Evolutionary conservation across 2,888 invertebrate genomes (phyloP).

Genomic region (Drosophila merina): DNA sequence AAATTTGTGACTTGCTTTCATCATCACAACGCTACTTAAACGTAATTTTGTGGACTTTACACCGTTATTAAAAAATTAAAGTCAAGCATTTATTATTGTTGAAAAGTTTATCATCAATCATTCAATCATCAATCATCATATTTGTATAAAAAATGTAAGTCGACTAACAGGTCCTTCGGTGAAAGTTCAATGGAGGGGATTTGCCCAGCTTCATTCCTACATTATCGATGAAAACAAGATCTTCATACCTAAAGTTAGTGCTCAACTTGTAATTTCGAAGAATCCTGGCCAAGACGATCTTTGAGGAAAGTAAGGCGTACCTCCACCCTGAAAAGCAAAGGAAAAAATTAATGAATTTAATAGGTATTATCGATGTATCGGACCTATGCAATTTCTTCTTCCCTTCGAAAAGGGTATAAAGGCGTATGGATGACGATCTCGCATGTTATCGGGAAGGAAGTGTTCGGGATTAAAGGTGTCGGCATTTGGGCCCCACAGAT

Average conservation of each 20-base stretch:
- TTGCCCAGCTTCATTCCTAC: constrained; percentile 66
- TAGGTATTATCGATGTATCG: neutral
- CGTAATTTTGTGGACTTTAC: too few species aligned
- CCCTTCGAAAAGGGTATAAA: constrained; percentile 81
- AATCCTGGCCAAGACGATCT: constrained; percentile 71
- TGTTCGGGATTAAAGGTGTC: constrained; percentile 80
- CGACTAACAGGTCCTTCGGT: constrained; percentile 33
- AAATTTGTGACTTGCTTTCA: too few species aligned
- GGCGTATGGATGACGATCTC: constrained; percentile 74
- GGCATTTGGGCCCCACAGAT: constrained; percentile 79
- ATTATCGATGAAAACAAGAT: constrained; percentile 72
- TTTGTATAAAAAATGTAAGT: too few species aligned
- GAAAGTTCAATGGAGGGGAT: constrained; percentile 60
- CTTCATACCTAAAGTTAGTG: constrained; percentile 69
- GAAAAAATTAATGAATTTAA: neutral
- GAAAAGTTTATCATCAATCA: too few species aligned
- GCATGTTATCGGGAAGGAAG: constrained; percentile 76
- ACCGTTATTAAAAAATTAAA: too few species aligned
- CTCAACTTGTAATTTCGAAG: constrained; percentile 72
- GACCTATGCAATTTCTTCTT: constrained; percentile 79
- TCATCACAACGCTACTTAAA: too few species aligned
- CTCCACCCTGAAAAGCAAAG: constrained; percentile 63
- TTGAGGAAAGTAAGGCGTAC: constrained; percentile 69
- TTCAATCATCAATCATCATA: too few species aligned
- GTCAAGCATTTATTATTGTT: too few species aligned